These are phyloP conservation scores for Eristalis pertinax DNA, from an alignment of 2,888 invertebrate species.

Conservation along the genomic window DNA sequence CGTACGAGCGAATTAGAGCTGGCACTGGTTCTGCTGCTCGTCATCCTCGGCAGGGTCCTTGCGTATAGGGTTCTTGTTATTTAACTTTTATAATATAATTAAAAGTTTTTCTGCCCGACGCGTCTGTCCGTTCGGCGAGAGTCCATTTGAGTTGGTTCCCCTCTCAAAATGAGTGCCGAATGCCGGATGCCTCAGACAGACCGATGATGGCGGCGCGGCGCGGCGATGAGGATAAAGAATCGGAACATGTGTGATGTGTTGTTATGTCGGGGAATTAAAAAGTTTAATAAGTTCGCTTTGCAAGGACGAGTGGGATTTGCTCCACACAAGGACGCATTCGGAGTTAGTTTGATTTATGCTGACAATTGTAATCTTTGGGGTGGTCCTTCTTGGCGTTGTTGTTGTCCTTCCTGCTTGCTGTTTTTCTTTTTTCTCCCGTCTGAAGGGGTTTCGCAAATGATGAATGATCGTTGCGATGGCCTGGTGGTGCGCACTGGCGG, in stretches of 20 bases:
- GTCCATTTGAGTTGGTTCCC: conserved; percentile 11
- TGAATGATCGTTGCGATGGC: conserved; percentile 55
- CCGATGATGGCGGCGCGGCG: not conserved
- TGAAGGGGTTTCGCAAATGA: conserved; percentile 22
- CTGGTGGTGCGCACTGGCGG: conserved; percentile 34
- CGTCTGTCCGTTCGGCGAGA: not conserved
- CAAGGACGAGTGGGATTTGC: conserved; percentile 48
- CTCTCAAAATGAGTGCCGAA: not conserved
- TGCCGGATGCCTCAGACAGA: not conserved
- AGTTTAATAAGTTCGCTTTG: conserved; percentile 39
- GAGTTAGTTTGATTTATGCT: conserved; percentile 66
- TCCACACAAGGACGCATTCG: conserved; percentile 45
- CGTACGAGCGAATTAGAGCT: conserved; percentile 7
- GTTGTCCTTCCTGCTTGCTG: conserved; percentile 17
- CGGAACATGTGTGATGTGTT: not conserved
- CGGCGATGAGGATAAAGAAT: not conserved
- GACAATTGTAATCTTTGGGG: conserved; percentile 67
- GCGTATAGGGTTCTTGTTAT: conserved; percentile 6
- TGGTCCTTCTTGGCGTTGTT: conserved; percentile 1
- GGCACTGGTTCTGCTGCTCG: not conserved
- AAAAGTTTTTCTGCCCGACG: conserved; percentile 39
- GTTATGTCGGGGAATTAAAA: conserved; percentile 39
- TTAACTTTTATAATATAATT: conserved; percentile 61
- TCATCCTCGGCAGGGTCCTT: conserved; percentile 7
- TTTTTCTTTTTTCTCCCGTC: not conserved